Evolutionary conservation across 2,888 invertebrate species (phyloP).

Genomic region (Sycophila texana): DNA sequence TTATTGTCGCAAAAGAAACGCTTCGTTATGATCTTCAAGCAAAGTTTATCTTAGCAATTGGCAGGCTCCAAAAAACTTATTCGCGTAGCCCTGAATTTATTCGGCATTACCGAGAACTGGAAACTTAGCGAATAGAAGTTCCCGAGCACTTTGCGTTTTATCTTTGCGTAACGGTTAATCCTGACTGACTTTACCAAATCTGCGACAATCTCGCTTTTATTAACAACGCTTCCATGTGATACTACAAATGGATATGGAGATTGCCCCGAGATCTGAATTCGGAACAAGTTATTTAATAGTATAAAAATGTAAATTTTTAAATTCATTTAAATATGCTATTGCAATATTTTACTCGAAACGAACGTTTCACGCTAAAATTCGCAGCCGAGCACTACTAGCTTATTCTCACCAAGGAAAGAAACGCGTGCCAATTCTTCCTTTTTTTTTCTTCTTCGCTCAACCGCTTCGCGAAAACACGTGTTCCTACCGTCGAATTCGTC

Average conservation of each 20-base stretch:
- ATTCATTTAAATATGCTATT: background rate
- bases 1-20: no score
- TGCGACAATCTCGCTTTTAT: slow-evolving; percentile 11
- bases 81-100: background rate
- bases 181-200: slow-evolving; percentile 26
- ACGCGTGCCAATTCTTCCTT: no score
- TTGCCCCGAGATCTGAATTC: background rate
- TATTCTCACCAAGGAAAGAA: no score
- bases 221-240: background rate
- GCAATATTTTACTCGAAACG: no score
- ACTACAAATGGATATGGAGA: background rate
- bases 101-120: slow-evolving; percentile 6
- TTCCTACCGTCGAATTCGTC: no score
- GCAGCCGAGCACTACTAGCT: no score
- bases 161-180: slow-evolving; percentile 21
- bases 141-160: background rate
- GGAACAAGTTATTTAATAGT: background rate
- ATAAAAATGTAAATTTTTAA: background rate
- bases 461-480: no score
- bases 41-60: no score
- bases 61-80: no score
- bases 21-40: no score
- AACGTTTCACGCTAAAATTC: no score
- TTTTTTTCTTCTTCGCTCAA: no score
- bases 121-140: background rate